Base-by-base conservation (phyloP, 92 coral and sea anemone species). In the Zoanthus sansibaricus region DNA sequence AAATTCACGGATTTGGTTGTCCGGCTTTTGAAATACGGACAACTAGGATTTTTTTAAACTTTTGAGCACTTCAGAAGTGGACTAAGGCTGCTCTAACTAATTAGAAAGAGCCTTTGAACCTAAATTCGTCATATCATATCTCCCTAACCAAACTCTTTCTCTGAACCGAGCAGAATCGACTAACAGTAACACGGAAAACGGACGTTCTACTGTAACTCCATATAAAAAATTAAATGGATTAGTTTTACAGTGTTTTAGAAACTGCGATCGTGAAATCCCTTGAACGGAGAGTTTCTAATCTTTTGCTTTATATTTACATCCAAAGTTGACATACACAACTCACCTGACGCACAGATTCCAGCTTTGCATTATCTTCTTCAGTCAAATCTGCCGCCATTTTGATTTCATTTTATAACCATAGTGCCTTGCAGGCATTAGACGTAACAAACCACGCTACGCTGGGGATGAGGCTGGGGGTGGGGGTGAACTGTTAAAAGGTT, bases 331-430 rank as follows among this genome's bases (percentile, higher is more conserved):
- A 44, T 11, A 37, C 2, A 71, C 32, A n/a, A 52, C 73, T 58
- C 59, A 95, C 99, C 99, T 93, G 99, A 13, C 95, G 74, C 48
- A 97, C 75, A 48, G 86, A 87, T 86, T 94, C 89, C 33, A 95
- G 87, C 61, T 88, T 89, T 73, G 87, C 94, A 73, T 83, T 80
- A 1, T 92, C 97, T 51, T 89, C 76, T 61, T 90, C 76, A 77
- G 94, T 97, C 96, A 94, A 95, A 93, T 95, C 98, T 92, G 96
- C 98, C 99, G 99, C 98, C 98, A 95, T 97, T 86, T 95, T 97
- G 90, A 42, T 68, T 89, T 31, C 31, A 17, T 59, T 30, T 16
- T 56, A 46, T 82, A 83, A 84, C 93, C 88, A 83, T 77, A 75
- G 47, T 69, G 64, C 93, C 25, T 76, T 90, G 87, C 88, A 59